phyloP scores from a whole-genome alignment of 1,140 invertebrate species.

The Lucilia sericata region DNA sequence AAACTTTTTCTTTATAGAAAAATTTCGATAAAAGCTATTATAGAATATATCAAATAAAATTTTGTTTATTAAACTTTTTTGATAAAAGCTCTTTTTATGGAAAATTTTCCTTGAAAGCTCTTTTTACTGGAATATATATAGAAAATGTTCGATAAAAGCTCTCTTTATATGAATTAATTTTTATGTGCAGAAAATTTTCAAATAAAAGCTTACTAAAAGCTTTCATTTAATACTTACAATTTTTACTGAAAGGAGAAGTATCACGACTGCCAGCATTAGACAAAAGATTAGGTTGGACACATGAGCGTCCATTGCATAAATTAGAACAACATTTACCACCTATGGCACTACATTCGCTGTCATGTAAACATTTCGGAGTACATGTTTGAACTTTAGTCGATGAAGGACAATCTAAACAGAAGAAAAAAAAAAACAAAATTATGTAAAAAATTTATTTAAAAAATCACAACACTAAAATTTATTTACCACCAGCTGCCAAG shows the following conservation, averaged over 20 bases:
- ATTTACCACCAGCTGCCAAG: slow-evolving; percentile 37
- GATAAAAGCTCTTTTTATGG: too few relatives aligned
- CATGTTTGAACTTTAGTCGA: slow-evolving; percentile 74
- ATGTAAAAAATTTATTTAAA: background rate
- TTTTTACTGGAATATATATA: too few relatives aligned
- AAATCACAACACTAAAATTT: too few relatives aligned
- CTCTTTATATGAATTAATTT: too few relatives aligned
- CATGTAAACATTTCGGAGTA: slow-evolving; percentile 75
- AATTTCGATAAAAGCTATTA: too few relatives aligned
- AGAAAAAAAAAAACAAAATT: slow-evolving; percentile 5
- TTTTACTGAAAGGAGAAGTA: slow-evolving; percentile 63
- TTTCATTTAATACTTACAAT: slow-evolving; percentile 60
- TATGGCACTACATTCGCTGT: slow-evolving; percentile 73
- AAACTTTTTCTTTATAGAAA: too few relatives aligned
- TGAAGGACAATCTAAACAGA: slow-evolving; percentile 71
- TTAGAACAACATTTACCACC: slow-evolving; percentile 78
- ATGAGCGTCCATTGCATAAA: slow-evolving; percentile 76
- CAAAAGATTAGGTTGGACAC: slow-evolving; percentile 69
- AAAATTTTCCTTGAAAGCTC: too few relatives aligned
- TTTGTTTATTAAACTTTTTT: too few relatives aligned
- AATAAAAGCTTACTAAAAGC: background rate
- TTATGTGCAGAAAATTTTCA: too few relatives aligned
- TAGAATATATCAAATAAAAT: too few relatives aligned
- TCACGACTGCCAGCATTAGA: slow-evolving; percentile 53
- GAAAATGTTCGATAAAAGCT: too few relatives aligned